Evolutionary conservation across 2,888 invertebrate genomes (phyloP), one percentile per base, ranked within the genome.

Genomic region (Drosophila demipolita): DNA sequence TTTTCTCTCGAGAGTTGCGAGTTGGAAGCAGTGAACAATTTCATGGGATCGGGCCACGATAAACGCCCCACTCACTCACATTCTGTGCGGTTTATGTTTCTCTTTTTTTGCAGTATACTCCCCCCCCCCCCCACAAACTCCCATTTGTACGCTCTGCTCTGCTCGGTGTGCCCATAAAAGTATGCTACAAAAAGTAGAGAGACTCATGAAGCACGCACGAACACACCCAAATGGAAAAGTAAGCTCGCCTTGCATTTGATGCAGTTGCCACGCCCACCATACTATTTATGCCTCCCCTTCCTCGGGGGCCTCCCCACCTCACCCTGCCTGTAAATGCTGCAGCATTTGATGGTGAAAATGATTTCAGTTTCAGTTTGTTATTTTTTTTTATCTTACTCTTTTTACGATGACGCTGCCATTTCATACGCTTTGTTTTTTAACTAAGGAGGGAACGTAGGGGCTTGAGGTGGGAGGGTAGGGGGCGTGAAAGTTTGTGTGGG

Each of bases 341-440:
- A 68, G 79, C 58, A 73, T 80, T 83, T 73, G 71, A 74, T 79
- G 83, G 87, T 52, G 81, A 81, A 87, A 87, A 90, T 90, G 89
- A 87, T 90, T 90, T 87, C 83, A 83, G 81, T 83, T 80, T 83
- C 72, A 66, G 80, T 62, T 59, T 38, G 55, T 38, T 49, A 26
- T n/a, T 55, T 36, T 64, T 71, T 68, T 42, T 58, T 54, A 23
- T 52, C 45, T 59, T 54, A 53, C 69, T 54, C 65, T 80, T 75
- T 80, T 81, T 72, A 81, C 83, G 87, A 86, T 83, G 83, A 89
- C 83, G 83, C 75, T 89, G 89, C 75, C 84, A 78, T 84, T 89
- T 89, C 73, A 68, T 66, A 66, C 57, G 87, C 82, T 89, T 89
- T 87, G 85, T 89, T 89, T 87, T 84, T 35, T 61, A 42, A 55